Evolutionary conservation across 2,113 vertebrate species (phyloP), one percentile per base, ranked within the genome.

Genomic region (Turdus rufiventris): DNA sequence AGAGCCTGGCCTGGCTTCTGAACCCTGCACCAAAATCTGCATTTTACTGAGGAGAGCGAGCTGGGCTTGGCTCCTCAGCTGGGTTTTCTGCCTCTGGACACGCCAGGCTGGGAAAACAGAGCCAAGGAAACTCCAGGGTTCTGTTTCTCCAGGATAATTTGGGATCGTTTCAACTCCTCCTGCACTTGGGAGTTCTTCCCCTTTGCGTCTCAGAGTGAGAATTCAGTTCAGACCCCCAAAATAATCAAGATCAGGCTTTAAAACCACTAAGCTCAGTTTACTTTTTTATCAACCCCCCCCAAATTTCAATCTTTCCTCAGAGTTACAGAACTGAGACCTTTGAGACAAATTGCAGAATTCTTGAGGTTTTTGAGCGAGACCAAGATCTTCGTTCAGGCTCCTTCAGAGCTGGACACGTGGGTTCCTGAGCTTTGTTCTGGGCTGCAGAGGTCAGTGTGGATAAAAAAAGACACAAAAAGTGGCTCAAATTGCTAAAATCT

Each of bases 361-460:
- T 62, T 26, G 50, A 58, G 82, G 81, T 65, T 88, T 63, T 25
- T 51, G 53, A 29, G 78, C 5, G 62, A 78, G 54, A 61, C 83
- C 40, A 48, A 82, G 54, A 71, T 58, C 88, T 77, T 83, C 43
- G 5, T 8, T 34, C 40, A 50, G 85, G 51, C 71, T 60, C 10
- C 5, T 19, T 56, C 74, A 43, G 4, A 76, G 45, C 25, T 11
- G 89, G 70, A 16, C 1, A 2, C 1, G 0, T 10, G 1, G 3
- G 31, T 8, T 79, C 57, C 21, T 29, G 33, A 51, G 75, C 34
- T 70, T 68, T 65, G 57, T 21, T 75, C 80, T 88, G 61, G 58
- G 40, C 74, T 89, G 34, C 25, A 65, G 63, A 70, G 79, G 67
- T 84, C 91, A 66, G 71, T 2, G 9, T 25, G n/a, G 33, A 28